phyloP scores from a whole-genome alignment of 2,113 vertebrate genomes.

The Heliornis fulica region DNA sequence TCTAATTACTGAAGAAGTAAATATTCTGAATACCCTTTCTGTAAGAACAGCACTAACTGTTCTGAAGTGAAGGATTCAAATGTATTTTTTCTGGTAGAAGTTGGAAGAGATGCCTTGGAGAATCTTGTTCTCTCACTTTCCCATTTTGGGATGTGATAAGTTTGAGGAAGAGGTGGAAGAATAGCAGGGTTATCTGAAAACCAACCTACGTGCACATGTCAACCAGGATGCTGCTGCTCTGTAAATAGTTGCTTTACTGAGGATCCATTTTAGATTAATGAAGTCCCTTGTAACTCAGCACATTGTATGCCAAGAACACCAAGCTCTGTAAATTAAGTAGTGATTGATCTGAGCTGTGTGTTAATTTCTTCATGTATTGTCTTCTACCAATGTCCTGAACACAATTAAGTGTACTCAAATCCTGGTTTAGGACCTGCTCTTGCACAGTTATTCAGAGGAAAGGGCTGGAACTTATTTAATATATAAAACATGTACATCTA shows the following conservation, averaged over 20 bases:
- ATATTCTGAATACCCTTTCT: neutral
- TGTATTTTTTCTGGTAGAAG: neutral
- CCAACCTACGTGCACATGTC: neutral
- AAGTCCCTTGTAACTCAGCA: neutral
- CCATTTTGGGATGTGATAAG: neutral
- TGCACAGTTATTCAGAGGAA: neutral
- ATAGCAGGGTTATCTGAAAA: neutral
- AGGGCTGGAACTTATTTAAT: neutral
- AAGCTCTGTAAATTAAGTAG: neutral
- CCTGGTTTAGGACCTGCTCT: neutral
- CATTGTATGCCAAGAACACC: neutral
- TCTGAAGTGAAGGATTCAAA: neutral
- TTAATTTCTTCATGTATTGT: neutral
- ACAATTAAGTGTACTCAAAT: neutral
- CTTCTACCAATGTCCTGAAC: neutral
- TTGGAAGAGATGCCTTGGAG: neutral
- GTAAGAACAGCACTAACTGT: neutral
- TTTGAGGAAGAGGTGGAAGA: neutral
- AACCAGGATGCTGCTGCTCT: constrained; percentile 6
- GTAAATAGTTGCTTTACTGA: neutral
- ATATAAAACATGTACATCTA: no score
- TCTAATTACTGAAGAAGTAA: neutral
- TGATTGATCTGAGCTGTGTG: neutral
- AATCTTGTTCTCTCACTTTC: neutral
- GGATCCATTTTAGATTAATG: neutral